Conservation (phyloP, 2,113 vertebrate genomes). For the Mastomys natalensis region DNA sequence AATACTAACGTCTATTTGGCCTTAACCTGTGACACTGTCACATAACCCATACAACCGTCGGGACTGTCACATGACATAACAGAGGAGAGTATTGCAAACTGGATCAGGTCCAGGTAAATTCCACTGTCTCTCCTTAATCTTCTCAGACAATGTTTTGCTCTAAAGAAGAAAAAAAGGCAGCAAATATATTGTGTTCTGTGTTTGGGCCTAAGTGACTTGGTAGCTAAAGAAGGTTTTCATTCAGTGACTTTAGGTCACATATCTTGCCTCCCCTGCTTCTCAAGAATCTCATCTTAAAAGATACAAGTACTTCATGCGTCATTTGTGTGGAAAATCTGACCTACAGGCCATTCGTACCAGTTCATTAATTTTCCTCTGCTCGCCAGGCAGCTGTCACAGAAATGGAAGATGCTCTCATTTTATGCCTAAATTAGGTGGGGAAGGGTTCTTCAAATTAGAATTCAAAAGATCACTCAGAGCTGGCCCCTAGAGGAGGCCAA, state of each 20-base stretch:
- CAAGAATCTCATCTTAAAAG: constrained; percentile 75
- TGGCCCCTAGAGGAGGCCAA: constrained; percentile 24
- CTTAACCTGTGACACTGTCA: constrained; percentile 57
- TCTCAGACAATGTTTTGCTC: not conserved
- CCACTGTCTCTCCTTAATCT: constrained; percentile 26
- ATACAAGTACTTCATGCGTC: constrained; percentile 70
- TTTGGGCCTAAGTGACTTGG: constrained; percentile 16
- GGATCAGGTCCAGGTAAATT: not conserved
- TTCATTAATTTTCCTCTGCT: constrained; percentile 80
- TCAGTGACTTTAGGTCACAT: constrained; percentile 39
- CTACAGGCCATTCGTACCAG: constrained; percentile 76
- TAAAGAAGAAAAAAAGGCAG: not conserved
- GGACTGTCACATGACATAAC: not conserved
- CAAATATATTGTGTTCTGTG: not conserved
- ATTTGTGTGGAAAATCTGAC: constrained; percentile 80
- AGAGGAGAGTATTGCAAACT: not conserved
- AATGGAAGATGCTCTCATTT: constrained; percentile 62
- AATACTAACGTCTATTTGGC: constrained; percentile 61
- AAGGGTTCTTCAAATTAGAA: constrained; percentile 62
- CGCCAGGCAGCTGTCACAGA: constrained; percentile 68
- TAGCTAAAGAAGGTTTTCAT: constrained; percentile 50
- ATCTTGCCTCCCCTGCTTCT: constrained; percentile 46
- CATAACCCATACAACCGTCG: not conserved
- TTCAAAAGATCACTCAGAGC: constrained; percentile 55
- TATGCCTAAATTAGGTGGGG: constrained; percentile 61